Conservation (phyloP, 2,113 vertebrate genomes). For the Taxidea taxus region DNA sequence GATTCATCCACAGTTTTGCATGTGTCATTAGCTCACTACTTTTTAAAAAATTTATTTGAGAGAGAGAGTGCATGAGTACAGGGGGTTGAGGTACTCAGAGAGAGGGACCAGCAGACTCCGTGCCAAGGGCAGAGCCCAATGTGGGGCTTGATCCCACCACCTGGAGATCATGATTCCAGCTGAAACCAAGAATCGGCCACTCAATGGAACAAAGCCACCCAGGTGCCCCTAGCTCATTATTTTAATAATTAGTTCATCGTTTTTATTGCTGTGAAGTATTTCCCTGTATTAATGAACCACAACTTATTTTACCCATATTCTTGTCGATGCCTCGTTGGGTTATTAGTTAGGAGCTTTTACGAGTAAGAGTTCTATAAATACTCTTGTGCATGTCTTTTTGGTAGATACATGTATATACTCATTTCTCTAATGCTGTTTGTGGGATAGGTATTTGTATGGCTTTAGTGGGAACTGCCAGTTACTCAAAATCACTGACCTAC, state of each 20-base stretch:
- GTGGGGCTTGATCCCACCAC: neutral
- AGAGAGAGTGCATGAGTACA: neutral
- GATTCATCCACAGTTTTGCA: neutral
- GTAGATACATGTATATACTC: neutral
- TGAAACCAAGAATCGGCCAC: neutral
- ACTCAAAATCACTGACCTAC: neutral
- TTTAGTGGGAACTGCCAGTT: neutral
- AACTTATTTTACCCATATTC: neutral
- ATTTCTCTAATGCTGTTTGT: neutral
- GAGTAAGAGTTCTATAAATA: neutral
- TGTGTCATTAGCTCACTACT: neutral
- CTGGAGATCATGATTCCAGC: neutral
- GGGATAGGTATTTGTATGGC: neutral
- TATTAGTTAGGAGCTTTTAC: neutral
- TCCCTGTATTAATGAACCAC: neutral
- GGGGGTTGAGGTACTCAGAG: neutral
- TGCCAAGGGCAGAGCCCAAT: neutral
- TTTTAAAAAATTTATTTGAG: neutral
- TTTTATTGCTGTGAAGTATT: neutral
- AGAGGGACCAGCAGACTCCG: neutral
- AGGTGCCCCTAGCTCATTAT: neutral
- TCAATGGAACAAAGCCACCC: neutral
- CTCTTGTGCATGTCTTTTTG: neutral
- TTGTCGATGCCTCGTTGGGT: neutral
- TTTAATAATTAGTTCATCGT: slow-evolving; percentile 7